Conservation (phyloP, 2,797 vertebrate genomes). For the Chiropotes sagulatus region DNA sequence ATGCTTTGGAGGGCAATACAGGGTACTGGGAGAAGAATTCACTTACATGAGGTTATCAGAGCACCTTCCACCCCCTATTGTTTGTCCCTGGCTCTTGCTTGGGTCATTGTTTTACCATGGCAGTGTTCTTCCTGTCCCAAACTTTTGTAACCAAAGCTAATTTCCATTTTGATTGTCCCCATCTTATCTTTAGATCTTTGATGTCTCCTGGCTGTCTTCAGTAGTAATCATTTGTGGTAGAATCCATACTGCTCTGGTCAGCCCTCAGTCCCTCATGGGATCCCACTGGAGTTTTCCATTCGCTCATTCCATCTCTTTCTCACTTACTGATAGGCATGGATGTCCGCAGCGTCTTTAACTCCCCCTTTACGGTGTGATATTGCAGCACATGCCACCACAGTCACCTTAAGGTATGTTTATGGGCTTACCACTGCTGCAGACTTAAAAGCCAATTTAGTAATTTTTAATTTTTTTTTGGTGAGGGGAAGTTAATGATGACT, state of each 20-base stretch:
- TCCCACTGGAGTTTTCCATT: background rate
- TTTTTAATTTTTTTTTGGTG: background rate
- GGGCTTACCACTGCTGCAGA: background rate
- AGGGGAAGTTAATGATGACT: background rate
- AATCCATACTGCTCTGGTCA: background rate
- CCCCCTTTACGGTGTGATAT: background rate
- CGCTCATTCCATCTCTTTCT: background rate
- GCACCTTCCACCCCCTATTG: accelerated
- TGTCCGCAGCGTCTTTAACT: background rate
- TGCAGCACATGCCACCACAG: background rate
- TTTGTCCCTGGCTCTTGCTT: background rate
- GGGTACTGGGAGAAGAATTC: background rate
- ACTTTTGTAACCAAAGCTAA: background rate
- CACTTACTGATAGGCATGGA: background rate
- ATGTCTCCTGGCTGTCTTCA: background rate
- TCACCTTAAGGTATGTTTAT: background rate
- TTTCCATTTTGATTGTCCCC: background rate
- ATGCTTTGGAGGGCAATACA: background rate
- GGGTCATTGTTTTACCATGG: background rate
- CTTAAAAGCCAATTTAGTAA: background rate
- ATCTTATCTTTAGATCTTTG: background rate
- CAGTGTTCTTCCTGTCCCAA: background rate
- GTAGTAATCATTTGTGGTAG: background rate
- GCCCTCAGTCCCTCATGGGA: background rate
- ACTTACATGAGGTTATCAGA: background rate